Evolutionary conservation across 23 tunicate species (phyloP).

Genomic region (Ciona savignyi): DNA sequence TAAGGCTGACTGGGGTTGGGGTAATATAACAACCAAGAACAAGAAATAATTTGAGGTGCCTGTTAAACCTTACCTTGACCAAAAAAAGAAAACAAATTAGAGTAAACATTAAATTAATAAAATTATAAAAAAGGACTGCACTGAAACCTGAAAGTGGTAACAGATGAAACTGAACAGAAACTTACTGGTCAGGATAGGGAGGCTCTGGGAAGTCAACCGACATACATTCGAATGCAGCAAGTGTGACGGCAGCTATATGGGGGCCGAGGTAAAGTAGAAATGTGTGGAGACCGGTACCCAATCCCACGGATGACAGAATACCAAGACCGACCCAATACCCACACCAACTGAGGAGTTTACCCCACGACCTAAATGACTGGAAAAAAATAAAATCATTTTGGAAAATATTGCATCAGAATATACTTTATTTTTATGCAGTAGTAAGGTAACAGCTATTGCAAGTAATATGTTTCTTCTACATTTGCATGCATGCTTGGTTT

Average conservation of each 20-base stretch:
- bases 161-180: neutral
- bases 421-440: no score
- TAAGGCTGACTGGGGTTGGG: no score
- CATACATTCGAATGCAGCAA: constrained; percentile 96
- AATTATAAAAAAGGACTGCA: neutral
- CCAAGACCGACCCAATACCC: constrained; percentile 92
- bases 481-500: no score
- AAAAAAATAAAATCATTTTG: constrained; percentile 14
- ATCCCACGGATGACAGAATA: constrained; percentile 83
- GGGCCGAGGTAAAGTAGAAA: constrained; percentile 95
- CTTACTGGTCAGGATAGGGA: constrained; percentile 91
- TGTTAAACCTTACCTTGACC: no score
- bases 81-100: neutral
- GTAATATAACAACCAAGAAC: no score
- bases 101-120: neutral
- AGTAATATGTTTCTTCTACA: no score
- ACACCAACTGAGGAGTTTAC: constrained; percentile 56
- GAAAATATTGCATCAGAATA: no score
- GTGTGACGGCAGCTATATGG: constrained; percentile 87
- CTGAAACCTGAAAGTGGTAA: neutral
- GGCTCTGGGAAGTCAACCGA: constrained; percentile 88
- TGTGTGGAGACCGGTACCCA: constrained; percentile 96
- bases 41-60: no score
- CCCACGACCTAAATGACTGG: constrained; percentile 49
- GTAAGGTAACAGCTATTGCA: no score